Percentiles rank a stretch among this genome's conserved stretches.
These are phyloP conservation scores for Turritopsis rubra DNA, from an alignment of 30 jellyfish, hydroid and myxozoan species.

Conservation along the genomic window DNA sequence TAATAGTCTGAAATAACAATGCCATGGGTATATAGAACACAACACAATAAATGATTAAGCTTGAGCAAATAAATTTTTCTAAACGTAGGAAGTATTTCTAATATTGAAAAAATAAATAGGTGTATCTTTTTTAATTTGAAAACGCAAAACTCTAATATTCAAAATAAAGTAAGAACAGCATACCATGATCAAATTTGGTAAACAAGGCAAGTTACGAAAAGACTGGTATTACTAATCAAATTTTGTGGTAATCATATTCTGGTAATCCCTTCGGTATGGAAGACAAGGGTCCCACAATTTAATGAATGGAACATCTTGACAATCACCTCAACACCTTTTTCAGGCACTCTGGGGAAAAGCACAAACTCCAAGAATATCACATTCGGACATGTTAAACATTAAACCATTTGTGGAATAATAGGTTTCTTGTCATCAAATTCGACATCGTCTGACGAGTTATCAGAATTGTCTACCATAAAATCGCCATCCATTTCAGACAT, in stretches of 20 bases:
- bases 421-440: slow-evolving; percentile 28
- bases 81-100: background rate
- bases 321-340: background rate
- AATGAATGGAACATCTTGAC: background rate
- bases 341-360: background rate
- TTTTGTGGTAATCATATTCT: background rate
- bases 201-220: too few relatives aligned
- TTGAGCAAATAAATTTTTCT: background rate
- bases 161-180: background rate
- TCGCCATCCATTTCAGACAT: slow-evolving; percentile 38
- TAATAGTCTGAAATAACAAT: too few relatives aligned
- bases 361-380: background rate
- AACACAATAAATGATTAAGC: background rate
- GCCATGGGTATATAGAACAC: background rate
- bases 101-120: background rate
- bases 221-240: too few relatives aligned
- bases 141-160: background rate
- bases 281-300: background rate
- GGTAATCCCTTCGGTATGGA: background rate
- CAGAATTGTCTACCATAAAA: slow-evolving; percentile 34
- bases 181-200: background rate
- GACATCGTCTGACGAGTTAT: slow-evolving; percentile 68
- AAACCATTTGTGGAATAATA: slow-evolving; percentile 25
- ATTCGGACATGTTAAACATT: background rate
- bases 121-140: background rate